phyloP scores from a whole-genome alignment of 2,797 vertebrate species.

The Pelodytes ibericus region DNA sequence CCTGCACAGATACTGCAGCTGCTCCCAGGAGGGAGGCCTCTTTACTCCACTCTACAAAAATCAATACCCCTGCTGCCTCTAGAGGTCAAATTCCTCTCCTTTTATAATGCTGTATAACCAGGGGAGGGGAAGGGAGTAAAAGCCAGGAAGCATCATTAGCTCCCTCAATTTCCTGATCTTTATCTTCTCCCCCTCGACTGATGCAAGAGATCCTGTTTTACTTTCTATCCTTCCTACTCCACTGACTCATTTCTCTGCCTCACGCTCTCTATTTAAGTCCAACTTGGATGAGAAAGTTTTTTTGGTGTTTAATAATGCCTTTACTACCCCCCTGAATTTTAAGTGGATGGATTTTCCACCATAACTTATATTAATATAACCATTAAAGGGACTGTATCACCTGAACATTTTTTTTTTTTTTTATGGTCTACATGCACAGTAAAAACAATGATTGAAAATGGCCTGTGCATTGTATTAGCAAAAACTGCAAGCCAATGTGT shows the following conservation, averaged over 20 bases:
- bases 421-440: too few species aligned
- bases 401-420: too few species aligned
- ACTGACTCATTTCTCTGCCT: not conserved
- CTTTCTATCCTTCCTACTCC: not conserved
- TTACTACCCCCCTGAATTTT: too few species aligned
- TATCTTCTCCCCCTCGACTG: not conserved
- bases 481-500: too few species aligned
- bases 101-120: slow-evolving; percentile 17
- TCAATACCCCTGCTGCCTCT: slow-evolving; percentile 43
- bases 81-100: slow-evolving; percentile 53
- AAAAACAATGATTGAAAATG: too few species aligned
- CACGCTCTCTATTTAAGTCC: not conserved
- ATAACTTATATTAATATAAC: too few species aligned
- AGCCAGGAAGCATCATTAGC: slow-evolving; percentile 12
- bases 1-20: slow-evolving; percentile 42
- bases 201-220: not conserved
- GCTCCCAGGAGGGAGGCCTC: slow-evolving; percentile 63
- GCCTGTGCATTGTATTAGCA: too few species aligned
- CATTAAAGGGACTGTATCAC: too few species aligned
- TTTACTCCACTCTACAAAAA: slow-evolving; percentile 52
- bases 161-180: not conserved
- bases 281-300: not conserved
- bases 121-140: not conserved
- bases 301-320: too few species aligned
- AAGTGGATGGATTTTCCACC: too few species aligned